Evolutionary conservation across 2,888 invertebrate species (phyloP).

Genomic region (Chaetogeoica ovagalla): DNA sequence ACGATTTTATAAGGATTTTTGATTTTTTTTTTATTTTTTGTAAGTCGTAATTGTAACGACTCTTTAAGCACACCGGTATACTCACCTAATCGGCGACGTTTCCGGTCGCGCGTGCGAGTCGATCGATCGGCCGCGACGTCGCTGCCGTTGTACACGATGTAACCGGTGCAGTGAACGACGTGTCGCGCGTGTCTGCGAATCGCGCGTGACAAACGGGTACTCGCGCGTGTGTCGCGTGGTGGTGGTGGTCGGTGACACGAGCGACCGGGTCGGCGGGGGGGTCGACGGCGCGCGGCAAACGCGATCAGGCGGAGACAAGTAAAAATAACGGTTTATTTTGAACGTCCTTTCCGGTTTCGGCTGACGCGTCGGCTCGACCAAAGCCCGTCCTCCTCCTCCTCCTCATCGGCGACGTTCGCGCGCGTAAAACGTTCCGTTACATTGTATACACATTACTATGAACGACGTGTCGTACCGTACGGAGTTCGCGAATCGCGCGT

Average conservation of each 20-base stretch:
- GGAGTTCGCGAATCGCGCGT: background rate
- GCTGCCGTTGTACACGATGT: background rate
- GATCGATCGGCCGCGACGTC: background rate
- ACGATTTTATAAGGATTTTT: too few relatives aligned
- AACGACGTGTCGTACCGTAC: too few relatives aligned
- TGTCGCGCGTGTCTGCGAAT: background rate
- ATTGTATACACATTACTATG: too few relatives aligned
- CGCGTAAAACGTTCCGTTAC: constrained; percentile 13
- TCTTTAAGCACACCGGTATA: too few relatives aligned
- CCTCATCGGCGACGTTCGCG: too few relatives aligned
- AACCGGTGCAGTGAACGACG: background rate
- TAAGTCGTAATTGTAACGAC: background rate
- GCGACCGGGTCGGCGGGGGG: background rate
- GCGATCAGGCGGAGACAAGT: background rate
- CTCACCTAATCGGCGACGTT: background rate
- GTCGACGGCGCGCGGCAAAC: constrained; percentile 11
- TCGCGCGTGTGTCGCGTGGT: background rate
- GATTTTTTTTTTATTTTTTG: too few relatives aligned
- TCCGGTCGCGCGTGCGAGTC: background rate
- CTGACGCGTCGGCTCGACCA: background rate
- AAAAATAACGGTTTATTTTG: constrained; percentile 47
- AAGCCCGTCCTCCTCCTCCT: too few relatives aligned
- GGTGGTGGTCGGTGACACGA: too few relatives aligned
- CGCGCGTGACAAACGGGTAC: too few relatives aligned
- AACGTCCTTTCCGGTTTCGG: constrained; percentile 51